Evolutionary conservation across 2,113 vertebrate genomes (phyloP), one percentile per base, ranked within the genome.

Genomic region (Ascaphus truei): DNA sequence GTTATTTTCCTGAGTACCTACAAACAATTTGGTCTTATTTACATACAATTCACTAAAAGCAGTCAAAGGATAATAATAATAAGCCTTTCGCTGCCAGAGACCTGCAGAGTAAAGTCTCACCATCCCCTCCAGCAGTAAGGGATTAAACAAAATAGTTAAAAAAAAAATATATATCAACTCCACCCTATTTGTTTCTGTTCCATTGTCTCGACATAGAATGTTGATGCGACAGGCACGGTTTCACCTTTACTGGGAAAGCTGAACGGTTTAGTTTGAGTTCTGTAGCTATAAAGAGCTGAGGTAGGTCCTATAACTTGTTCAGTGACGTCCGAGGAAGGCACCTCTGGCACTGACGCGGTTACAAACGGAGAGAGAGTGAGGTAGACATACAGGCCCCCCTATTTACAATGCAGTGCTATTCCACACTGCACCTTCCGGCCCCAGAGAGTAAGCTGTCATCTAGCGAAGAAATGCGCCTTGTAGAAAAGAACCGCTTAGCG

Each of bases 21-120:
- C 3, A 1, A 68, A 68, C 45, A 48, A n/a, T 73, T 74, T 76
- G 71, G 76, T 74, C 77, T 81, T 71, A 62, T 71, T 75, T 79
- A 81, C 61, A 74, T 57, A 68, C 45, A 16, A 23, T 3, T 20
- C 16, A 18, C 3, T 7, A 33, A 62, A 36, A 51, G 15, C 22
- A 51, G 45, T 4, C 30, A n/a, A n/a, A n/a, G n/a, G n/a, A n/a
- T 34, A 36, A 11, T 25, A 5, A 15, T 5, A 25, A 25, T 11
- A 43, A 43, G 31, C 20, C 18, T 57, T 31, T 31, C n/a, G n/a
- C 55, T 23, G 37, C 9, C 29, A 62, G n/a, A n/a, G n/a, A n/a
- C n/a, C n/a, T n/a, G n/a, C n/a, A n/a, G n/a, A n/a, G 33, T 1
- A 25, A 8, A 30, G 26, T 27, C 23, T 4, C 15, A 7, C 11